Evolutionary conservation across 2,797 vertebrate species (phyloP).

Genomic region (Astyanax mexicanus): DNA sequence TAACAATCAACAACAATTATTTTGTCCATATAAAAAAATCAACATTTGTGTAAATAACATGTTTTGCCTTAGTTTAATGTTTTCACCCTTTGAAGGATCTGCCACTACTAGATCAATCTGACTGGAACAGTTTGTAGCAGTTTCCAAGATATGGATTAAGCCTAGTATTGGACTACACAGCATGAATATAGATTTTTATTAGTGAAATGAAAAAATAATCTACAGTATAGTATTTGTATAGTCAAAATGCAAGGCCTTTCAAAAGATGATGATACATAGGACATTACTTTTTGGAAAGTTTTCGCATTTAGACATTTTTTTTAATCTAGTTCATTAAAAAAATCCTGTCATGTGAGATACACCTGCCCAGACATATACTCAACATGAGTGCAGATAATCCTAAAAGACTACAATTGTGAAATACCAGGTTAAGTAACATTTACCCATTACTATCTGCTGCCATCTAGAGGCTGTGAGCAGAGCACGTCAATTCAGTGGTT

Average conservation of each 20-base stretch:
- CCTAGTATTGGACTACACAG: no score
- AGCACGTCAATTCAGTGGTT: neutral
- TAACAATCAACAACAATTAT: no score
- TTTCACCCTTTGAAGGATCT: no score
- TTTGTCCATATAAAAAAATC: no score
- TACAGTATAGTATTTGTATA: no score
- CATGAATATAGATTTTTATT: no score
- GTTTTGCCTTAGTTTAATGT: no score
- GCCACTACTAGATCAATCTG: no score
- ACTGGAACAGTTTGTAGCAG: no score
- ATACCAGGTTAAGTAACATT: neutral
- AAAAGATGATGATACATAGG: neutral
- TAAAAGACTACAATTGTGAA: neutral
- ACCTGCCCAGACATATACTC: neutral
- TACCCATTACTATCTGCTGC: neutral
- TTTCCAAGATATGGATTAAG: no score
- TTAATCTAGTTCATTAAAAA: neutral
- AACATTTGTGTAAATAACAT: no score
- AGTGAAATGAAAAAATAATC: no score
- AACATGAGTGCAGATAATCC: neutral
- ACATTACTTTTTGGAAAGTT: neutral
- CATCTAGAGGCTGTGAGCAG: conserved; percentile 16
- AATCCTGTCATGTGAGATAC: neutral
- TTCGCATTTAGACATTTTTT: neutral
- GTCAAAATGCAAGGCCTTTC: neutral